Conservation (phyloP, 2,113 vertebrate species). For the Steatornis caripensis region DNA sequence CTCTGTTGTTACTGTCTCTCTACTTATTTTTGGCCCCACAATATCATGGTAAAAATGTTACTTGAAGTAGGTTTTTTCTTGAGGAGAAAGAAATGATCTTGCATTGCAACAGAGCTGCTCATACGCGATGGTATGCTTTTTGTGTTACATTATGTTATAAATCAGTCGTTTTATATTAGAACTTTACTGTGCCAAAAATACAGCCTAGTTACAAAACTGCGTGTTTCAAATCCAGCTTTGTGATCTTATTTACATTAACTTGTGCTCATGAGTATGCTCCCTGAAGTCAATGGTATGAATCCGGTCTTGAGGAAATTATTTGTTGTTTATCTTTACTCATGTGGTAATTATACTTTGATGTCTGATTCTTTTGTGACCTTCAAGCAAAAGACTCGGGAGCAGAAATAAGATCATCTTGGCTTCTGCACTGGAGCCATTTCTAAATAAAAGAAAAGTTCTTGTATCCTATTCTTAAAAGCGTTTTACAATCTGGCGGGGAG, state of each 20-base stretch:
- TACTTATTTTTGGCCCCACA: too few relatives aligned
- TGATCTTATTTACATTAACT: conserved; percentile 1
- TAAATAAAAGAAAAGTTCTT: not conserved
- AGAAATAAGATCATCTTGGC: not conserved
- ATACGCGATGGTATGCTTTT: not conserved
- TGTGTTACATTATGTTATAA: not conserved
- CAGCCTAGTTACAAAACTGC: not conserved
- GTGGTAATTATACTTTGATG: conserved; percentile 4
- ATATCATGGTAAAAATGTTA: not conserved
- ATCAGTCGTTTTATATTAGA: not conserved
- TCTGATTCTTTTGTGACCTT: not conserved
- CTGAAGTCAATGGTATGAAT: not conserved
- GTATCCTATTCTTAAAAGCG: not conserved
- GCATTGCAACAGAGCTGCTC: not conserved
- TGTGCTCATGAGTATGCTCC: not conserved
- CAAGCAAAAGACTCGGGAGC: not conserved
- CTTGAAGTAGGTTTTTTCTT: not conserved
- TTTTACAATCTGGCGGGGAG: not conserved
- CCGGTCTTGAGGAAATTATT: conserved; percentile 8
- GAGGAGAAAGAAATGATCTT: not conserved
- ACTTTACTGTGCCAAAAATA: not conserved
- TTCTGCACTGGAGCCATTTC: not conserved
- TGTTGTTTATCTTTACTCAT: conserved; percentile 21
- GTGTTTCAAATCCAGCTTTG: not conserved
- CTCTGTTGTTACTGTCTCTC: not conserved